Evolutionary conservation across 2,797 vertebrate genomes (phyloP).

Genomic region (Sibirionetta formosa): DNA sequence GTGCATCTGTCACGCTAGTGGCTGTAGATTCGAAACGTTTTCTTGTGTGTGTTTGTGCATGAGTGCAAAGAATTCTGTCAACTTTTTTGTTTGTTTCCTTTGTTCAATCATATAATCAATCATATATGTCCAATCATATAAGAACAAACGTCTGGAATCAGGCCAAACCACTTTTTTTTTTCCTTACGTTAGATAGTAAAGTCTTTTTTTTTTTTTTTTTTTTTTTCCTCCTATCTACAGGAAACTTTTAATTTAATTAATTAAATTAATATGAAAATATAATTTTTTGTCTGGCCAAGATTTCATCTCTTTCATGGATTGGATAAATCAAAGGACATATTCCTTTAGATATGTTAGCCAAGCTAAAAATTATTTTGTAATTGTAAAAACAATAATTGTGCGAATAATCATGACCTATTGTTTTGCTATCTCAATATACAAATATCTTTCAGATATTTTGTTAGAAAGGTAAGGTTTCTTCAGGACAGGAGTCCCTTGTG

Average conservation of each 20-base stretch:
- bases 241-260: neutral
- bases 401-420: neutral
- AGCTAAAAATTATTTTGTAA: neutral
- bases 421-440: neutral
- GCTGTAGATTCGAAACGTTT: neutral
- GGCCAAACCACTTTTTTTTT: neutral
- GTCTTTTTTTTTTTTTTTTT: neutral
- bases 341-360: neutral
- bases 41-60: neutral
- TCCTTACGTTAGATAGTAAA: neutral
- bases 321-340: neutral
- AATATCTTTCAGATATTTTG: neutral
- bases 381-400: neutral
- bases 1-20: slow-evolving; percentile 52
- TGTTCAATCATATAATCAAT: neutral
- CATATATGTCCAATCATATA: neutral
- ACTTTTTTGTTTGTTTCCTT: neutral
- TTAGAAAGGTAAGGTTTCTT: neutral
- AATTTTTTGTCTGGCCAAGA: neutral
- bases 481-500: neutral
- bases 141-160: neutral
- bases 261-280: neutral
- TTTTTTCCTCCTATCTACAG: neutral
- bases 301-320: neutral
- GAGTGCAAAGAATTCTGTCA: neutral